These are phyloP conservation scores for Dendronephthya gigantea DNA, from an alignment of 64 coral and sea anemone species.

Conservation along the genomic window DNA sequence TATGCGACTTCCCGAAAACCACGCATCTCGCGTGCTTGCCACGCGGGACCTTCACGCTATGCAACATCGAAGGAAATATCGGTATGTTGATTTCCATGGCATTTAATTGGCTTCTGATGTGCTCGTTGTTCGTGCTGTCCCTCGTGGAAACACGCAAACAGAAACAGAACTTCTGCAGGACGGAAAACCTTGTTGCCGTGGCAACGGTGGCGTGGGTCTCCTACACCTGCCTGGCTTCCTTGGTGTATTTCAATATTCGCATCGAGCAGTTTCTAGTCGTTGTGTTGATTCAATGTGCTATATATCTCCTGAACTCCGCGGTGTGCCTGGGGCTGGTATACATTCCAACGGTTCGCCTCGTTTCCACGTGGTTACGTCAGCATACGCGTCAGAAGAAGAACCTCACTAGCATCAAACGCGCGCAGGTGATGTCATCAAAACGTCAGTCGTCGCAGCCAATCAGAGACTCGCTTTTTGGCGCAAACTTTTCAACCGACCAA, in stretches of 20 bases:
- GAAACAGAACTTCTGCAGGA: constrained; percentile 1
- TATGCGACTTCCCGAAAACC: neutral
- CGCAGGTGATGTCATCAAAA: constrained; percentile 10
- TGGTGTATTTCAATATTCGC: neutral
- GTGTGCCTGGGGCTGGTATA: neutral
- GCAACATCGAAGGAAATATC: neutral
- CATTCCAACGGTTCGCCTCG: neutral
- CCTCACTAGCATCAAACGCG: neutral
- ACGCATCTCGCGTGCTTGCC: neutral
- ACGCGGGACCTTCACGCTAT: neutral
- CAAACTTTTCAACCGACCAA: neutral
- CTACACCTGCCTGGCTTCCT: neutral
- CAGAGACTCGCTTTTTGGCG: neutral
- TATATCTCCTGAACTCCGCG: neutral
- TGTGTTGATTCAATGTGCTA: neutral
- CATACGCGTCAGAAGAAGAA: constrained; percentile 17
- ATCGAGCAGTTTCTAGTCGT: neutral
- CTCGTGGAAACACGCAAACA: neutral
- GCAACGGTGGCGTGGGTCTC: neutral
- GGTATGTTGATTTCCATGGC: neutral
- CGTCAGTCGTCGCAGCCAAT: neutral
- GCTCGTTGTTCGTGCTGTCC: neutral
- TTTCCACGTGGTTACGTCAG: constrained; percentile 22
- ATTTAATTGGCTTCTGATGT: neutral
- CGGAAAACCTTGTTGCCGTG: neutral